These are phyloP conservation scores for Otolemur crassicaudatus DNA, from an alignment of 2,797 vertebrate genomes.

Conservation along the genomic window DNA sequence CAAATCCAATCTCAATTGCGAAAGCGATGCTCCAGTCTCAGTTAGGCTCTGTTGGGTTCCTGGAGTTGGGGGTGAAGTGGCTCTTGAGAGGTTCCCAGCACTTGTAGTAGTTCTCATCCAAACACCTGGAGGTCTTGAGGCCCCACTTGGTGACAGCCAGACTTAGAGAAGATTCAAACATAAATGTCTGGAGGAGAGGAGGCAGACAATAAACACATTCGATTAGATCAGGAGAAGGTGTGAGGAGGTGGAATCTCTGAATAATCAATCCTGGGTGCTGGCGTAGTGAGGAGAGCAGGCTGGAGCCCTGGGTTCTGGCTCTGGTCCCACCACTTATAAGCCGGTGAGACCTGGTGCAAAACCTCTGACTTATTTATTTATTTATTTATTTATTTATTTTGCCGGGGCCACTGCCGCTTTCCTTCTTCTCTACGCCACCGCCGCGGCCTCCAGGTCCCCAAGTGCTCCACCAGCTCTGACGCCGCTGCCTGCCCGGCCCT, in stretches of 20 bases:
- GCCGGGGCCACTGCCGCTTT: no score
- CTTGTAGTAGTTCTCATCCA: slow-evolving; percentile 95
- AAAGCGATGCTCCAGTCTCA: slow-evolving; percentile 5
- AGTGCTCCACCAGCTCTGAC: no score
- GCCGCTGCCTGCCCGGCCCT: no score
- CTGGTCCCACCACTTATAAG: background rate
- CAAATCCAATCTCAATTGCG: background rate
- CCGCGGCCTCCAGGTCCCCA: no score
- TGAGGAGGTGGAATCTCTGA: background rate
- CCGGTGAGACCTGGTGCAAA: background rate
- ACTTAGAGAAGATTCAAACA: slow-evolving; percentile 97
- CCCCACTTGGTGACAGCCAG: slow-evolving; percentile 97
- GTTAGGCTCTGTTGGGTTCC: slow-evolving; percentile 75
- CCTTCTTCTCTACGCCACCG: no score
- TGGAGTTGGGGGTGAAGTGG: slow-evolving; percentile 93
- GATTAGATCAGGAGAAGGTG: background rate
- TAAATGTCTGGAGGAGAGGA: slow-evolving; percentile 92
- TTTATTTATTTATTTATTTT: background rate
- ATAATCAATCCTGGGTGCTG: background rate
- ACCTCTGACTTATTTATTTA: background rate
- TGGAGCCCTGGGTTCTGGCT: background rate
- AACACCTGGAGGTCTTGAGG: slow-evolving; percentile 91
- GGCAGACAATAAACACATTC: background rate
- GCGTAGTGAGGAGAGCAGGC: background rate
- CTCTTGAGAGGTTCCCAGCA: slow-evolving; percentile 96